Evolutionary conservation across 2,113 vertebrate species (phyloP), one percentile per base, ranked within the genome.

Genomic region (Cynocephalus volans): DNA sequence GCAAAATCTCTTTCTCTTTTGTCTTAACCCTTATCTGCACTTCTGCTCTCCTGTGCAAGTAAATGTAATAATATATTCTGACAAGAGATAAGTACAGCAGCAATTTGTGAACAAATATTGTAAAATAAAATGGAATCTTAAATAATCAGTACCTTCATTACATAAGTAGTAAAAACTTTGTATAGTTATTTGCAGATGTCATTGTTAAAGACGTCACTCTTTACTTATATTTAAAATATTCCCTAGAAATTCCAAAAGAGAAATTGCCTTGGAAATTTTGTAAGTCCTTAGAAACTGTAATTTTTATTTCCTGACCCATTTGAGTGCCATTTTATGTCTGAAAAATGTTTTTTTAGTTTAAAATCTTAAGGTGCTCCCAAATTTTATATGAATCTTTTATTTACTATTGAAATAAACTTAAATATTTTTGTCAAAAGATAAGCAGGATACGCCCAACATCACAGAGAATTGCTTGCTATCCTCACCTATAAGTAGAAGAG

Each of bases 401-500:
- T 81, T 28, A 81, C 24, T 80, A 80, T 6, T 33, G 18, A 95
- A 90, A 77, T 95, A 24, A 52, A 75, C 41, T 41, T 41, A 41
- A 95, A 80, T 83, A 41, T 80, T 72, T 76, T 92, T 64, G 33
- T 80, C 64, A 92, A 90, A 87, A 95, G 45, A 86, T 41, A 76
- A 48, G 12, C 26, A 80, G 11, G 33, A 80, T 80, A 86, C 9
- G 6, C n/a, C 70, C 45, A 64, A 87, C 8, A 28, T 45, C 56
- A 72, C 21, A 80, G 56, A 86, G 62, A 72, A 70, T 54, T 95
- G 50, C 24, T 64, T 72, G 26, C 45, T 56, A 80, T 45, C 54
- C 48, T 64, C 21, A 62, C 50, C 21, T n/a, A 1, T 28, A 90
- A 84, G 56, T 41, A 6, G n/a, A 85, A 60, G 48, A 36, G 60